Percentiles rank a stretch among this genome's conserved stretches.
Evolutionary conservation across 2,113 vertebrate genomes (phyloP).

Genomic region (Callorhinus ursinus): DNA sequence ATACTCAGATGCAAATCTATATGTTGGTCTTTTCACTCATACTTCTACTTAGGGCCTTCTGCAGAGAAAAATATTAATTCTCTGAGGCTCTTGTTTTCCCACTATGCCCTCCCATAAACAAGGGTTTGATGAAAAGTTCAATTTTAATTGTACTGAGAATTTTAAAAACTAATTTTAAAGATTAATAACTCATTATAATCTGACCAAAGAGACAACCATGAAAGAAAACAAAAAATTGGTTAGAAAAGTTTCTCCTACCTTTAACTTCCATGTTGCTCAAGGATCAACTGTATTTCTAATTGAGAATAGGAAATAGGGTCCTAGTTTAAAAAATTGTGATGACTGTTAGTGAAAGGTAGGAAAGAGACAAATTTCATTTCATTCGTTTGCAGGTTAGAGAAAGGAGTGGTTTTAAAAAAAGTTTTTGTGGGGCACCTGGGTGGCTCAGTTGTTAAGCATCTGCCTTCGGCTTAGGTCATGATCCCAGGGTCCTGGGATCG

Average conservation of each 20-base stretch:
- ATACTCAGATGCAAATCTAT: not conserved
- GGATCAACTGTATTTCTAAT: not conserved
- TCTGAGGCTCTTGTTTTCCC: not conserved
- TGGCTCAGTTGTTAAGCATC: no score
- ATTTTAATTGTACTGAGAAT: slow-evolving; percentile 32
- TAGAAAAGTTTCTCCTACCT: not conserved
- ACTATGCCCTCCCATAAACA: not conserved
- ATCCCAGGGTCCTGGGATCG: no score
- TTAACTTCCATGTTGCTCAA: not conserved
- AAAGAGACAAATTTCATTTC: not conserved
- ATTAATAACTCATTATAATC: not conserved
- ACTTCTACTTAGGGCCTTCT: not conserved
- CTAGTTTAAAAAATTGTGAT: not conserved
- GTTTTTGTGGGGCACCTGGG: no score
- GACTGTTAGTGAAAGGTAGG: not conserved
- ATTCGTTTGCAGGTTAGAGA: not conserved
- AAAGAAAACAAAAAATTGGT: not conserved
- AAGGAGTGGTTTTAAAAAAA: not conserved
- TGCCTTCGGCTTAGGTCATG: no score
- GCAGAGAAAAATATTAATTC: not conserved
- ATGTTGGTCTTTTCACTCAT: not conserved
- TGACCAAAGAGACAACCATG: not conserved
- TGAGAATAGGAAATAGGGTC: not conserved
- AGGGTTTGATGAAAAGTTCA: not conserved
- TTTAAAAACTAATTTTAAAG: not conserved